These are phyloP conservation scores for Zygothrica quintamaculata DNA, from an alignment of 2,888 invertebrate species.

Conservation along the genomic window DNA sequence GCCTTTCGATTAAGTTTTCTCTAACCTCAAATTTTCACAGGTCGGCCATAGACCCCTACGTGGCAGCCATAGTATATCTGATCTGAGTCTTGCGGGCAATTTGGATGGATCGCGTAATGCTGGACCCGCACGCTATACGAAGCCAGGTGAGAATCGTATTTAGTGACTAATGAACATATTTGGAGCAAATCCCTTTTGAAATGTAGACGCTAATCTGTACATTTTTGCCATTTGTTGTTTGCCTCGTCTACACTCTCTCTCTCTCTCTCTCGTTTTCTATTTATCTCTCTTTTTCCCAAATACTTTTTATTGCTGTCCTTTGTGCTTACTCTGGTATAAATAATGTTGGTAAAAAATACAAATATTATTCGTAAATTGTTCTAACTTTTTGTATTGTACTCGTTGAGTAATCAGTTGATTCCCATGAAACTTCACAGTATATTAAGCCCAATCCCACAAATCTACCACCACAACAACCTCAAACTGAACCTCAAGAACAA, in stretches of 20 bases:
- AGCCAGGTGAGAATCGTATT: constrained; percentile 83
- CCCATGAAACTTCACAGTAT: constrained; percentile 72
- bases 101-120: constrained; percentile 81
- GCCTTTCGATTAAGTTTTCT: background rate
- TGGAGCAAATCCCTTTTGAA: constrained; percentile 4
- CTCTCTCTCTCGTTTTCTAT: too few species aligned
- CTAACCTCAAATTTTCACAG: constrained; percentile 84
- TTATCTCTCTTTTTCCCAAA: constrained; percentile 44
- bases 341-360: constrained; percentile 58
- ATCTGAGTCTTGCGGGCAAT: constrained; percentile 89
- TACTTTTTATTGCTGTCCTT: constrained; percentile 29
- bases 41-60: constrained; percentile 92
- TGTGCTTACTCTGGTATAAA: constrained; percentile 60
- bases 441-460: constrained; percentile 57
- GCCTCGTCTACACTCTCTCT: constrained; percentile 51
- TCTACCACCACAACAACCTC: constrained; percentile 19
- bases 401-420: constrained; percentile 75
- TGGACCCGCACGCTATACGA: constrained; percentile 85
- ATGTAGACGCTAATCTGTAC: constrained; percentile 69
- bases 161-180: background rate
- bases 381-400: constrained; percentile 13
- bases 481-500: constrained; percentile 32
- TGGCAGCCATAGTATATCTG: constrained; percentile 94
- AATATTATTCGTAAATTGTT: constrained; percentile 11
- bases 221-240: constrained; percentile 58